Evolutionary conservation across 2,797 vertebrate species (phyloP).

Genomic region (Sciaenops ocellatus): DNA sequence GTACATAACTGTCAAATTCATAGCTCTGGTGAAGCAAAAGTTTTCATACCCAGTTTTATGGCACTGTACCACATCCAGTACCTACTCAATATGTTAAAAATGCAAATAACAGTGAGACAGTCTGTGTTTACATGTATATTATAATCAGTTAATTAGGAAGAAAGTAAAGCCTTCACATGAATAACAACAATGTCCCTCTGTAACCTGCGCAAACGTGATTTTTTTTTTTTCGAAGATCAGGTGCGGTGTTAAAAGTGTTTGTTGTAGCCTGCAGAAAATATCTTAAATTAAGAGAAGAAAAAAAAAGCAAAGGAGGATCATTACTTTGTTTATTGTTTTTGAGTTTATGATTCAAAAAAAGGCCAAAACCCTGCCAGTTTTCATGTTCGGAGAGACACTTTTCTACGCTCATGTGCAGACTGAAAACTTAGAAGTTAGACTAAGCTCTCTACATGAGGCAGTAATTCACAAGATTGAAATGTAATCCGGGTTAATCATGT

Average conservation of each 20-base stretch:
- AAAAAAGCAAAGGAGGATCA: background rate
- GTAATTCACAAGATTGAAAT: conserved; percentile 41
- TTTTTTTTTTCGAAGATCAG: conserved; percentile 7
- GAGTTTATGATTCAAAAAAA: background rate
- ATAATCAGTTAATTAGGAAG: conserved; percentile 4
- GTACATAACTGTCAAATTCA: conserved; percentile 22
- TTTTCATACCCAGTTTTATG: background rate
- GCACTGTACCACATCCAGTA: background rate
- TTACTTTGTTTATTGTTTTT: conserved; percentile 8
- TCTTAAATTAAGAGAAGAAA: conserved; percentile 18
- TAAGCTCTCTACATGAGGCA: conserved; percentile 12
- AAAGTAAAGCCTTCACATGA: background rate
- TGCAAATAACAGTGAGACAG: background rate
- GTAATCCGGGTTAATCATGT: conserved; percentile 60
- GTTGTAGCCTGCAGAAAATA: conserved; percentile 14
- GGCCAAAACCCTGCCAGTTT: background rate
- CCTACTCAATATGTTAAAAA: conserved; percentile 9
- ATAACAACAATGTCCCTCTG: background rate
- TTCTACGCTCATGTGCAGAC: conserved; percentile 1
- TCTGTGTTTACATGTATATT: conserved; percentile 5
- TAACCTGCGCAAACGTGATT: background rate
- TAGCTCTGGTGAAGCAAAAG: background rate
- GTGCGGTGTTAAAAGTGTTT: background rate
- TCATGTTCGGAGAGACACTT: background rate
- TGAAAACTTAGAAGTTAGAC: conserved; percentile 7